A percentile compares a stretch with the other conserved stretches of the same genome.
These are phyloP conservation scores for Prorops nasuta DNA, from an alignment of 1,140 invertebrate genomes.

Conservation along the genomic window DNA sequence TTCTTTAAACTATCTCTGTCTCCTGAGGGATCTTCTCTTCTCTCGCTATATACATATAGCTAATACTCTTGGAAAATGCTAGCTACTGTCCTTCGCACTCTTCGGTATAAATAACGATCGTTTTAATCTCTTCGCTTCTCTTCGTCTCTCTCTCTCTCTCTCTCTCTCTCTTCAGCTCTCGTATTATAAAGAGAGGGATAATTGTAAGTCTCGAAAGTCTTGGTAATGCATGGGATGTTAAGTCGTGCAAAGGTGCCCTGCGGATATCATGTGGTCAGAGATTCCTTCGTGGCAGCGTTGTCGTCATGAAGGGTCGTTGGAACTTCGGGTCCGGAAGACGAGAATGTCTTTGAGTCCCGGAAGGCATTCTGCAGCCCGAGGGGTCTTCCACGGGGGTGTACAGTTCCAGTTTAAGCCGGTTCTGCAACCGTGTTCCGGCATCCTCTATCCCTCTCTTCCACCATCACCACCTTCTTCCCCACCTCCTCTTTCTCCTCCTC, in stretches of 20 bases:
- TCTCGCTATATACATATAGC: neutral
- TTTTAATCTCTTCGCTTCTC: no score
- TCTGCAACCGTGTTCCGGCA: slow-evolving; percentile 9
- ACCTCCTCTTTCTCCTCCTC: slow-evolving; percentile 17
- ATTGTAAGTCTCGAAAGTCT: slow-evolving; percentile 13
- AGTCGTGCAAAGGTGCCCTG: slow-evolving; percentile 42
- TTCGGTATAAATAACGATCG: neutral
- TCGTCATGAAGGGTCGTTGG: slow-evolving; percentile 37
- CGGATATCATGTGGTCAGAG: slow-evolving; percentile 52
- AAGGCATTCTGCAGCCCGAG: slow-evolving; percentile 46
- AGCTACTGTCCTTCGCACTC: neutral
- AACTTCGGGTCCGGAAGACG: slow-evolving; percentile 49
- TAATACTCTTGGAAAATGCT: neutral
- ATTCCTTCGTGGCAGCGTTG: slow-evolving; percentile 34
- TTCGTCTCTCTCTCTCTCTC: no score
- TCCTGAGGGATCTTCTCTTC: neutral
- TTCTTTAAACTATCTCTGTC: slow-evolving; percentile 10
- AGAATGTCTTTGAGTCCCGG: slow-evolving; percentile 55
- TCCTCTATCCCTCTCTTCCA: slow-evolving; percentile 8
- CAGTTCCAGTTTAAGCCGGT: no score
- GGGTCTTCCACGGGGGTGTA: no score
- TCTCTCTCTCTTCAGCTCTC: no score
- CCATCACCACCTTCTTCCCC: no score
- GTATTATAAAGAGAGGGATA: neutral
- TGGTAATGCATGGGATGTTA: slow-evolving; percentile 43